Percentiles rank a stretch among this genome's conserved stretches.
phyloP scores from a whole-genome alignment of 2,888 invertebrate species.

The Cantharis flavilabris region DNA sequence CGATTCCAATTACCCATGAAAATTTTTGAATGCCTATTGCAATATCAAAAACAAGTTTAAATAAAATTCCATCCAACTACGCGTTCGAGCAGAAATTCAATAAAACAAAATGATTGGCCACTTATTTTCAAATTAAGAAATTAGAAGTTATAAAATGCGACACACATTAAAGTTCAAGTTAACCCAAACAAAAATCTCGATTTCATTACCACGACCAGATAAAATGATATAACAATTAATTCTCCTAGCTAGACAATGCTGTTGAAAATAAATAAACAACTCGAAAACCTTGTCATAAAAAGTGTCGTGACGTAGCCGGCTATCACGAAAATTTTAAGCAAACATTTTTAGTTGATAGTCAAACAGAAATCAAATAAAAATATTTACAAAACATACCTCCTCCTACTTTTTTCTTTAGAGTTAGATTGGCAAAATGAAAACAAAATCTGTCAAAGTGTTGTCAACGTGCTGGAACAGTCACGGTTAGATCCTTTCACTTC shows the following conservation, averaged over 20 bases:
- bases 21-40: neutral
- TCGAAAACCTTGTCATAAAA: neutral
- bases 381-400: neutral
- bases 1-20: no score
- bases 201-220: neutral
- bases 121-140: neutral
- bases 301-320: neutral
- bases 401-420: neutral
- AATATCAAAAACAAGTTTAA: neutral
- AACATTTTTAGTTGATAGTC: neutral
- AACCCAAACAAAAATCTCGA: neutral
- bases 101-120: neutral
- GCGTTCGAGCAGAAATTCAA: neutral
- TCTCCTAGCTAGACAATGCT: neutral
- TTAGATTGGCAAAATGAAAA: neutral
- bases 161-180: neutral
- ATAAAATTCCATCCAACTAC: neutral
- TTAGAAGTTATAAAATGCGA: neutral
- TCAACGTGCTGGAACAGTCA: neutral
- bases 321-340: neutral
- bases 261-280: neutral
- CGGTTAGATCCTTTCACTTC: neutral
- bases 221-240: neutral
- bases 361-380: neutral
- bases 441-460: neutral